These are phyloP conservation scores for Benthosema pterotum DNA, from an alignment of 2,797 vertebrate genomes.

Conservation along the genomic window DNA sequence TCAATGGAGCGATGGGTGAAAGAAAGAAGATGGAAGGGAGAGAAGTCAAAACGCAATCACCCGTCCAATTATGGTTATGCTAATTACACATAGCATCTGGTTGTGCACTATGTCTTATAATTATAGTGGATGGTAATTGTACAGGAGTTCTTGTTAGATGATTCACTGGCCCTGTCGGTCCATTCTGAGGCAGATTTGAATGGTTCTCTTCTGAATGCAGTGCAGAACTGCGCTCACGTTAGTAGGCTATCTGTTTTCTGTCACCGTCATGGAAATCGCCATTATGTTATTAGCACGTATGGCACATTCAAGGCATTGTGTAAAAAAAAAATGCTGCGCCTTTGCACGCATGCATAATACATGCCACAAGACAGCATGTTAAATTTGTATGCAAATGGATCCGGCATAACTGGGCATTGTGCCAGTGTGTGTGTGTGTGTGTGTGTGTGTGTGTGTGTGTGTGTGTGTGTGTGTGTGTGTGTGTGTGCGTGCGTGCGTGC, in stretches of 20 bases:
- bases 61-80: slow-evolving; percentile 49
- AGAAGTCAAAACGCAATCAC: slow-evolving; percentile 61
- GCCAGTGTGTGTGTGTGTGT: slow-evolving; percentile 16
- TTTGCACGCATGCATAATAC: slow-evolving; percentile 36
- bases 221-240: slow-evolving; percentile 44
- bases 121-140: slow-evolving; percentile 56
- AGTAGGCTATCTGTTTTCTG: slow-evolving; percentile 31
- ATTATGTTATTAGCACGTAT: slow-evolving; percentile 20
- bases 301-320: slow-evolving; percentile 37
- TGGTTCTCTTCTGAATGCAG: slow-evolving; percentile 33
- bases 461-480: neutral
- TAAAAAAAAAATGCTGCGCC: slow-evolving; percentile 34
- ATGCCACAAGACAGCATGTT: slow-evolving; percentile 38
- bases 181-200: slow-evolving; percentile 38
- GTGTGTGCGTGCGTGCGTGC: slow-evolving; percentile 2
- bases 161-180: slow-evolving; percentile 10
- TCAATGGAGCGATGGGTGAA: slow-evolving; percentile 12
- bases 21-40: slow-evolving; percentile 28
- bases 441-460: slow-evolving; percentile 10
- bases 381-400: slow-evolving; percentile 45
- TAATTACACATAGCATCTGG: slow-evolving; percentile 68
- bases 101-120: slow-evolving; percentile 49
- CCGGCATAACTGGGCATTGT: slow-evolving; percentile 8
- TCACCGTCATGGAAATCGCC: neutral
- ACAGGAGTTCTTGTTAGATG: slow-evolving; percentile 29